Conservation (phyloP, 2,113 vertebrate species). For the Ciconia stormi region DNA sequence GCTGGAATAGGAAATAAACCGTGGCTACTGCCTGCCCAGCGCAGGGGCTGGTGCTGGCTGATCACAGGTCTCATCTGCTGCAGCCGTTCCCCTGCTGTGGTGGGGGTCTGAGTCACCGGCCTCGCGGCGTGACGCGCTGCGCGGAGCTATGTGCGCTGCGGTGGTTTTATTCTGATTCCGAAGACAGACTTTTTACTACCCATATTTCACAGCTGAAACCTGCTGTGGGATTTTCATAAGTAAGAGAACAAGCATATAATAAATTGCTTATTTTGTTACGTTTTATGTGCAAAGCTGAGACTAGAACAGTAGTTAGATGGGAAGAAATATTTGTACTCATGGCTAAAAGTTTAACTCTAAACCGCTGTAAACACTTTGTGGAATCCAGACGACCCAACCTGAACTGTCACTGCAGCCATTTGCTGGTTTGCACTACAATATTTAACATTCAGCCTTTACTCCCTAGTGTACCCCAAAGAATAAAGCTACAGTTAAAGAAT, state of each 20-base stretch:
- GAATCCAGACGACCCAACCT: neutral
- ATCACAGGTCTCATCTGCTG: neutral
- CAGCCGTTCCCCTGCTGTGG: rapidly evolving
- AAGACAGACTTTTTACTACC: neutral
- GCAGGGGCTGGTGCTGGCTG: neutral
- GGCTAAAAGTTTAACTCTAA: neutral
- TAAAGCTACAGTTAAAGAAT: neutral
- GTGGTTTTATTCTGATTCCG: neutral
- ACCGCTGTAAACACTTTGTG: neutral
- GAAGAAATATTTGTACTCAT: neutral
- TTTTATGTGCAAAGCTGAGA: neutral
- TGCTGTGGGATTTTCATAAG: neutral
- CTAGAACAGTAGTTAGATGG: neutral
- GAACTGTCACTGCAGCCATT: neutral
- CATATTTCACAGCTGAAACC: neutral
- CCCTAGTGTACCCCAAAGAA: neutral
- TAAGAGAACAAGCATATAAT: neutral
- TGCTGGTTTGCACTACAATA: neutral
- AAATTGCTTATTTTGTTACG: neutral
- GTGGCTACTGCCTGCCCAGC: neutral
- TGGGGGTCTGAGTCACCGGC: neutral
- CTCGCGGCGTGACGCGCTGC: rapidly evolving
- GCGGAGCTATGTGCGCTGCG: rapidly evolving
- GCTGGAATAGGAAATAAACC: neutral
- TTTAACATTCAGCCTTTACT: neutral